Conservation (phyloP, 2,113 vertebrate species). For the Hydrolagus affinis region DNA sequence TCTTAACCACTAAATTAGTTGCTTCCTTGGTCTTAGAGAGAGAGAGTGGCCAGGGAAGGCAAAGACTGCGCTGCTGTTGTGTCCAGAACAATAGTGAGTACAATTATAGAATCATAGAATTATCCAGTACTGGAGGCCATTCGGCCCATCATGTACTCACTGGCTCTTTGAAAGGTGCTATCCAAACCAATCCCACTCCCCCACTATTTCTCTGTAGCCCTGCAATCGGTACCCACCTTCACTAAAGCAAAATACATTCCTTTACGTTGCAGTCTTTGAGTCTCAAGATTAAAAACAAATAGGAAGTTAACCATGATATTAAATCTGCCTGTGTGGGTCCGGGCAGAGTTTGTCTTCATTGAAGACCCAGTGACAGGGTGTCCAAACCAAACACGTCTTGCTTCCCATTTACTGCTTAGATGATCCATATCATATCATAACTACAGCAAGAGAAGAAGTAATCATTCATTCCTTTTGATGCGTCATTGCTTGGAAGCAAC, state of each 20-base stretch:
- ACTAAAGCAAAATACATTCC: constrained; percentile 59
- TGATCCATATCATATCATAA: constrained; percentile 81
- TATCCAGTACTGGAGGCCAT: too few species aligned
- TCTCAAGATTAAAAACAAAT: constrained; percentile 94
- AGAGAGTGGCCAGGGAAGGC: too few species aligned
- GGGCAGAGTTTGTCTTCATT: constrained; percentile 75
- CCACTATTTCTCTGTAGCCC: too few species aligned
- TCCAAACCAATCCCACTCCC: too few species aligned
- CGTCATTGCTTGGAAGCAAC: constrained; percentile 68
- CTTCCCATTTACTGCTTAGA: constrained; percentile 89
- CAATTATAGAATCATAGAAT: too few species aligned
- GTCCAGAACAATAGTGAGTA: too few species aligned
- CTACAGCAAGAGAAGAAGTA: constrained; percentile 96
- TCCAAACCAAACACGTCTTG: constrained; percentile 80
- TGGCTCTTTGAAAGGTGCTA: too few species aligned
- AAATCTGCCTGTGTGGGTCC: constrained; percentile 67
- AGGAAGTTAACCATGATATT: constrained; percentile 93
- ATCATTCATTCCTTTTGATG: constrained; percentile 99
- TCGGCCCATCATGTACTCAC: too few species aligned
- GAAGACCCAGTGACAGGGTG: constrained; percentile 82
- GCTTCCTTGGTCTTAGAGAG: too few species aligned
- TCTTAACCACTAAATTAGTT: too few species aligned
- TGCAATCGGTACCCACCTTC: constrained; percentile 40
- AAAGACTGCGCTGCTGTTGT: too few species aligned
- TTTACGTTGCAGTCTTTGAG: constrained; percentile 71